These are phyloP conservation scores for Hartigia nigra DNA, from an alignment of 2,888 invertebrate genomes.

Conservation along the genomic window DNA sequence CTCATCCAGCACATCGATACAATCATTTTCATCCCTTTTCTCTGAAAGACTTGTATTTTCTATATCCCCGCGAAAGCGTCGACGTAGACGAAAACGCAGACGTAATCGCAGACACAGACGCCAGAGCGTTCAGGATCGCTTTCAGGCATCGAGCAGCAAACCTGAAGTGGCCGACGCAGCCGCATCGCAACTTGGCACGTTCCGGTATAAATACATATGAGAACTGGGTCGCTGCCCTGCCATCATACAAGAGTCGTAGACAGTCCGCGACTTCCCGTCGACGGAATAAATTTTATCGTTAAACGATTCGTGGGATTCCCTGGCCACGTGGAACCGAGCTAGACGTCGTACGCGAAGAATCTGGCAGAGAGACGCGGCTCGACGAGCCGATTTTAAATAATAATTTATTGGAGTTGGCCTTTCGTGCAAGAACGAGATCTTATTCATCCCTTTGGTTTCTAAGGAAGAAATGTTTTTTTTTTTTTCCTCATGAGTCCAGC, in stretches of 20 bases:
- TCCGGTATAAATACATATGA: conserved; percentile 57
- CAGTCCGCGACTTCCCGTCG: conserved; percentile 5
- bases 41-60: not conserved
- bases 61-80: not conserved
- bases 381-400: not conserved
- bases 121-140: not conserved
- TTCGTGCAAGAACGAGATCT: not conserved
- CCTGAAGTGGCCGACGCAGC: not conserved
- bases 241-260: not conserved
- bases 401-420: not conserved
- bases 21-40: not conserved
- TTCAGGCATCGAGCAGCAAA: conserved; percentile 3
- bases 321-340: not conserved
- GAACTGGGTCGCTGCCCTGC: conserved; percentile 55
- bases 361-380: not conserved
- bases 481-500: not conserved
- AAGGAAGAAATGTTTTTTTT: not conserved
- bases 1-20: not conserved
- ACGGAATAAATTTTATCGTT: conserved; percentile 36
- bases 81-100: not conserved
- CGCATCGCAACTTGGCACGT: conserved; percentile 38
- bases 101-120: no score
- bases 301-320: conserved; percentile 26
- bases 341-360: not conserved
- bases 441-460: not conserved